These are phyloP conservation scores for Calonectris borealis DNA, from an alignment of 2,113 vertebrate species.

Conservation along the genomic window DNA sequence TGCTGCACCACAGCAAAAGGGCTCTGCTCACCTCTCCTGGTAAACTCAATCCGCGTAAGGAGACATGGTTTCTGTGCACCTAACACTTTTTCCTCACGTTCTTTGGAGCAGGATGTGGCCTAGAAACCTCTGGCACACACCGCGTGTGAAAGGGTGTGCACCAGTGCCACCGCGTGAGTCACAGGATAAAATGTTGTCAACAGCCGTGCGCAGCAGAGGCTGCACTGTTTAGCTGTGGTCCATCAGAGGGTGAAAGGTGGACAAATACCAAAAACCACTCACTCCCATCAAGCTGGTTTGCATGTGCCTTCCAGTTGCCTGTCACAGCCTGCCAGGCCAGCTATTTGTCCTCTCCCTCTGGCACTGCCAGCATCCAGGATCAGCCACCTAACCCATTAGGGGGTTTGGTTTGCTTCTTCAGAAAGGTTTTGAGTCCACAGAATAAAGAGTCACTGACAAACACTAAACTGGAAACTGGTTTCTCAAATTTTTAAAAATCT, in stretches of 20 bases:
- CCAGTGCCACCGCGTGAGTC: neutral
- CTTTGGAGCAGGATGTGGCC: neutral
- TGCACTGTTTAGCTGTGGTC: neutral
- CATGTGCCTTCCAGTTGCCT: neutral
- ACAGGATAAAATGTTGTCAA: neutral
- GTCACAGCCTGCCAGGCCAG: neutral
- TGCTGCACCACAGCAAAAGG: neutral
- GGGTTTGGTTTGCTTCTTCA: neutral
- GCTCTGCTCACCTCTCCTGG: neutral
- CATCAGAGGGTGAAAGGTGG: neutral
- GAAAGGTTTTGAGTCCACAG: neutral
- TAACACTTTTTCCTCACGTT: neutral
- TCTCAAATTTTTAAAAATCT: neutral
- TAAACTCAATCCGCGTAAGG: neutral
- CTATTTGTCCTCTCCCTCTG: neutral
- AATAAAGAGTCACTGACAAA: neutral
- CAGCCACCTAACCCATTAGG: neutral
- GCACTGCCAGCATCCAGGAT: neutral
- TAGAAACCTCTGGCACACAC: neutral
- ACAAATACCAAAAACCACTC: neutral
- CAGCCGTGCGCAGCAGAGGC: neutral
- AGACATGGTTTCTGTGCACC: neutral
- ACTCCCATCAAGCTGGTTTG: neutral
- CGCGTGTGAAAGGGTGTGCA: neutral
- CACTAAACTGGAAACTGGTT: neutral